Evolutionary conservation across 2,888 invertebrate genomes (phyloP), one percentile per base, ranked within the genome.

Genomic region (Chrysolina haemoptera): DNA sequence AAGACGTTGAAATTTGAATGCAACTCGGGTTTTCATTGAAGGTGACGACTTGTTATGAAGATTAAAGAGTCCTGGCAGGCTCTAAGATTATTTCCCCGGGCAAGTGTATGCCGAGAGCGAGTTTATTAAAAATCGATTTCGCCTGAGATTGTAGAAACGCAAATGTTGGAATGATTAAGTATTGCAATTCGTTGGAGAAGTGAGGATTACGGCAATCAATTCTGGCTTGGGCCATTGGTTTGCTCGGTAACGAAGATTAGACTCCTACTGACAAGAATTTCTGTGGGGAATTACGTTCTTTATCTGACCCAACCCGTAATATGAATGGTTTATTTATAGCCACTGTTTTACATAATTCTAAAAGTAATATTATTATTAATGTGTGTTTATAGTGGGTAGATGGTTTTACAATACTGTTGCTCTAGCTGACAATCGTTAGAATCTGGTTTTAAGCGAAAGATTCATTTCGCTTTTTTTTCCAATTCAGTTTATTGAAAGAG

Each of bases 1-100:
- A 70, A 70, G 66, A 66, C 73, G 41, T 9, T n/a, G 50, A 53
- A 62, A 50, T 73, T 66, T 62, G 50, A 69, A 65, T 68, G 73
- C 53, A 69, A 55, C 40, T 64, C 53, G 46, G 63, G 62, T 70
- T 73, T 62, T 20, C 69, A 62, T 46, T 62, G 62, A 69, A 69
- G 46, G 62, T 69, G 62, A 27, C 69, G 62, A 62, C 62, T 16
- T 69, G 62, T 68, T 62, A 69, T 43, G 16, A 11, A 62, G 48
- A 69, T 69, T 69, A 69, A 69, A 68, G 68, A 68, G 43, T 18
- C 35, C 20, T 27, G 59, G 59, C 22, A 62, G 46, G 27, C 6
- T 9, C 43, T 16, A 27, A 68, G 59, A 59, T 68, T 59, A 68
- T 59, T 43, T 62, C 48, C 48, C 22, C 59, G 16, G 59, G 59